Evolutionary conservation across 2,797 vertebrate genomes (phyloP).

Genomic region (Darevskia mixta): DNA sequence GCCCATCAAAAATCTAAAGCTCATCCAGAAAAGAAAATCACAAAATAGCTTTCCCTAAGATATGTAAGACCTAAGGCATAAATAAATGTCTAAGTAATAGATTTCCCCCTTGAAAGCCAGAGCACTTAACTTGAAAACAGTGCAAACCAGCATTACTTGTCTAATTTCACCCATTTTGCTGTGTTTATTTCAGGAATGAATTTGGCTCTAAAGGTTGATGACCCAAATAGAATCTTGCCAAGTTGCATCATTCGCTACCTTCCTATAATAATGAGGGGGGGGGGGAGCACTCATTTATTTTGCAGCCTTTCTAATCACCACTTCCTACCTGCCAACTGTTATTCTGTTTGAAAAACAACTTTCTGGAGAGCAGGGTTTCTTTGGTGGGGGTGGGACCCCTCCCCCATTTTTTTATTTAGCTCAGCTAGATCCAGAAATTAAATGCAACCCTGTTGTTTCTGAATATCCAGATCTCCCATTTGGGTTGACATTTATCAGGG

Average conservation of each 20-base stretch:
- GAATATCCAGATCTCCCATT: background rate
- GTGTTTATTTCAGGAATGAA: constrained; percentile 16
- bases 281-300: constrained; percentile 32
- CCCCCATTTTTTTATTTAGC: constrained; percentile 15
- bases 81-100: background rate
- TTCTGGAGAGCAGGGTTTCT: constrained; percentile 2
- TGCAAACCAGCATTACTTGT: constrained; percentile 15
- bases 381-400: background rate
- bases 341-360: constrained; percentile 33
- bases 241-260: constrained; percentile 34
- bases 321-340: constrained; percentile 47
- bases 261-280: constrained; percentile 22
- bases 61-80: background rate
- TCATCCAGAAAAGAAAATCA: background rate
- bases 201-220: constrained; percentile 34
- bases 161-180: constrained; percentile 20
- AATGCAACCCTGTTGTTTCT: background rate
- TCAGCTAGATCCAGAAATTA: constrained; percentile 11
- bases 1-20: background rate
- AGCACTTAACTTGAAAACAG: constrained; percentile 16
- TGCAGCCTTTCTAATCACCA: constrained; percentile 34
- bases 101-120: background rate
- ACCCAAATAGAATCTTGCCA: constrained; percentile 33
- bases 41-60: background rate
- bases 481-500: background rate